Conservation (phyloP, 2,888 invertebrate species). For the Chrysolina haemoptera region DNA sequence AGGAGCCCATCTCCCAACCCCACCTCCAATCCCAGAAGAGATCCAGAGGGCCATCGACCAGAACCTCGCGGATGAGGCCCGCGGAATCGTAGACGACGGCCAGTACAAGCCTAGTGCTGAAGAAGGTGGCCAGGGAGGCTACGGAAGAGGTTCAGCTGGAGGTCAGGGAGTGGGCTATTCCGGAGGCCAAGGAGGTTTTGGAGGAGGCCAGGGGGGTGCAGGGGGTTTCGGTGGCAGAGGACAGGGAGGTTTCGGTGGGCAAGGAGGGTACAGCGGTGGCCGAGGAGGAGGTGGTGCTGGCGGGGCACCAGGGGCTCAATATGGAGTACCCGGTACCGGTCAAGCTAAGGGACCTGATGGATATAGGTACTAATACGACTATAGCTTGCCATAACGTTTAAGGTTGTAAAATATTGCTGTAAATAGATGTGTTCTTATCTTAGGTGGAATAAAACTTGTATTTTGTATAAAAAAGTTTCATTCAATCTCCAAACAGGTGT, state of each 20-base stretch:
- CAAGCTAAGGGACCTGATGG: slow-evolving; percentile 50
- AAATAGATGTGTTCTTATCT: slow-evolving; percentile 46
- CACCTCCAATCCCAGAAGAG: slow-evolving; percentile 75
- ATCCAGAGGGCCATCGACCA: slow-evolving; percentile 68
- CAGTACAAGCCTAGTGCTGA: slow-evolving; percentile 56
- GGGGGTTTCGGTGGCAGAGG: slow-evolving; percentile 33
- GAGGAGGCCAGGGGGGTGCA: slow-evolving; percentile 30
- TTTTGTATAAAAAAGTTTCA: not conserved
- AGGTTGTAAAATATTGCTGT: slow-evolving; percentile 38
- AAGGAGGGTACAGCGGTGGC: slow-evolving; percentile 33
- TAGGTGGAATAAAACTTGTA: slow-evolving; percentile 40
- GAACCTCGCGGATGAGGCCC: slow-evolving; percentile 60
- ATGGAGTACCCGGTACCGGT: slow-evolving; percentile 48
- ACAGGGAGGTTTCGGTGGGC: slow-evolving; percentile 36
- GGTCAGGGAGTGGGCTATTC: slow-evolving; percentile 39
- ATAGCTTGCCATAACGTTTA: slow-evolving; percentile 46
- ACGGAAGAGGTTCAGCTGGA: slow-evolving; percentile 36
- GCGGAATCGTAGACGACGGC: slow-evolving; percentile 59
- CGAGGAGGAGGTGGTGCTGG: slow-evolving; percentile 30
- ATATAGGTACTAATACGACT: slow-evolving; percentile 54
- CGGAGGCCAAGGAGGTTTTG: slow-evolving; percentile 18
- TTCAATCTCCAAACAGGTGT: not conserved
- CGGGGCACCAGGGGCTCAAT: slow-evolving; percentile 40
- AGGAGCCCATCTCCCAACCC: slow-evolving; percentile 74
- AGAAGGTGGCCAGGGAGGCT: slow-evolving; percentile 44